These are phyloP conservation scores for Deroplatys truncata DNA, from an alignment of 2,888 invertebrate species.

Conservation along the genomic window DNA sequence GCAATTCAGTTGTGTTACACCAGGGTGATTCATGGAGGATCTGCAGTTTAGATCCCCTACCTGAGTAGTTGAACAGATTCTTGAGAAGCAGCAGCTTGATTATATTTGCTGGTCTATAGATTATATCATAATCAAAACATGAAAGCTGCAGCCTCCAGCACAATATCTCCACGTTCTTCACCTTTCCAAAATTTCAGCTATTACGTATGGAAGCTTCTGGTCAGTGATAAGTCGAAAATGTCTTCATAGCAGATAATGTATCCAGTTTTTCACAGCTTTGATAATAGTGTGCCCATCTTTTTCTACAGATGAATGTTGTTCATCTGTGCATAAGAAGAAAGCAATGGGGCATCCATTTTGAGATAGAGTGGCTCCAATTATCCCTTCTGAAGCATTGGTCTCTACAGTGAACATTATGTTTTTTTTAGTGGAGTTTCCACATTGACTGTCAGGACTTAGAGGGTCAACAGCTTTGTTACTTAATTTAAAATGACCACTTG, in stretches of 20 bases:
- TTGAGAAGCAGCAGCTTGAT: neutral
- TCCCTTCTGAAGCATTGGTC: constrained; percentile 29
- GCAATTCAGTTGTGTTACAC: neutral
- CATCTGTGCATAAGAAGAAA: neutral
- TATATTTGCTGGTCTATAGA: neutral
- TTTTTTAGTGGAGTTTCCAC: neutral
- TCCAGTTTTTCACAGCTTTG: neutral
- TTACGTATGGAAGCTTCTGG: neutral
- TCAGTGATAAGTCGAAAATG: neutral
- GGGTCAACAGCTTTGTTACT: neutral
- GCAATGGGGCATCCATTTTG: constrained; percentile 23
- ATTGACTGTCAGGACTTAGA: neutral
- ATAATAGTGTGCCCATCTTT: neutral
- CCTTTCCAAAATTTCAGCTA: too few species aligned
- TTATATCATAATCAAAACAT: neutral
- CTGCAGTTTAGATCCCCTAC: too few species aligned
- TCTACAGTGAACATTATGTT: neutral
- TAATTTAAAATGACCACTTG: neutral
- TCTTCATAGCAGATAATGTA: neutral
- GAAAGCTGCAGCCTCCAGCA: neutral
- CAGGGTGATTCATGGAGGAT: too few species aligned
- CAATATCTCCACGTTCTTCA: neutral
- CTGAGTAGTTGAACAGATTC: neutral
- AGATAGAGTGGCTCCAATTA: constrained; percentile 24
- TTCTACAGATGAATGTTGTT: neutral